phyloP scores from a whole-genome alignment of 92 coral and sea anemone genomes.

The Paramuricea clavata region DNA sequence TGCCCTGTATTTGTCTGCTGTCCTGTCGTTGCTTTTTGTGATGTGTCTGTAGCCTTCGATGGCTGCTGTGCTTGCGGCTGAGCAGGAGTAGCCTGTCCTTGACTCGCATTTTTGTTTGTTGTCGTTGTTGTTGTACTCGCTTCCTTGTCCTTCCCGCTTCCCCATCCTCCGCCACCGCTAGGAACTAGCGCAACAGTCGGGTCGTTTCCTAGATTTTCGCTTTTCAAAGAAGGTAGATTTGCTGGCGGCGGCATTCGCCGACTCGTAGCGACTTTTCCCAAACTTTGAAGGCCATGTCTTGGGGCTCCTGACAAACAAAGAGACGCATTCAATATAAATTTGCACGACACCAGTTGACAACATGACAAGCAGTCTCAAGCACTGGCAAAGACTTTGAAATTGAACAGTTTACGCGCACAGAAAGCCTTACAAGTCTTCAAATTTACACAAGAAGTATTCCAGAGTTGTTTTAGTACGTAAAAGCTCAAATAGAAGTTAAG shows the following conservation, averaged over 20 bases:
- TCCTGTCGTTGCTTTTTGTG: conserved; percentile 63
- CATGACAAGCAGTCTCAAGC: conserved; percentile 49
- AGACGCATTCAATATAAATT: neutral
- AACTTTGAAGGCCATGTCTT: conserved; percentile 99
- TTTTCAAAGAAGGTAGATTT: conserved; percentile 96
- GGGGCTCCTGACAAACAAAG: conserved; percentile 77
- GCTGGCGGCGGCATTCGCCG: conserved; percentile 99
- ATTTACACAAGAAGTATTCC: neutral
- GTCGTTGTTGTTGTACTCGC: conserved; percentile 64
- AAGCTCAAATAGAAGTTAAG: neutral
- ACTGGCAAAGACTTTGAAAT: conserved; percentile 44
- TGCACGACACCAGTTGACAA: conserved; percentile 45
- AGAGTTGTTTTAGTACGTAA: neutral
- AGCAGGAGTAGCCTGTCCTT: conserved; percentile 76
- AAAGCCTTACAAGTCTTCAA: neutral
- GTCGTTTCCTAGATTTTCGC: conserved; percentile 99
- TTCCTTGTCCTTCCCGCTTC: conserved; percentile 95
- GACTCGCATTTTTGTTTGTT: conserved; percentile 67
- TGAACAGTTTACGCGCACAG: conserved; percentile 29
- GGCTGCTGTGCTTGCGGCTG: conserved; percentile 97
- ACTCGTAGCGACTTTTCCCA: conserved; percentile 98
- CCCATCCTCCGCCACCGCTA: conserved; percentile 99
- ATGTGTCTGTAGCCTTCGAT: conserved; percentile 87
- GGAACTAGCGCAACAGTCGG: conserved; percentile 99
- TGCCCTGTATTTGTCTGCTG: conserved; percentile 86